These are phyloP conservation scores for Nemapogon koenigi DNA, from an alignment of 2,888 invertebrate species.

Conservation along the genomic window DNA sequence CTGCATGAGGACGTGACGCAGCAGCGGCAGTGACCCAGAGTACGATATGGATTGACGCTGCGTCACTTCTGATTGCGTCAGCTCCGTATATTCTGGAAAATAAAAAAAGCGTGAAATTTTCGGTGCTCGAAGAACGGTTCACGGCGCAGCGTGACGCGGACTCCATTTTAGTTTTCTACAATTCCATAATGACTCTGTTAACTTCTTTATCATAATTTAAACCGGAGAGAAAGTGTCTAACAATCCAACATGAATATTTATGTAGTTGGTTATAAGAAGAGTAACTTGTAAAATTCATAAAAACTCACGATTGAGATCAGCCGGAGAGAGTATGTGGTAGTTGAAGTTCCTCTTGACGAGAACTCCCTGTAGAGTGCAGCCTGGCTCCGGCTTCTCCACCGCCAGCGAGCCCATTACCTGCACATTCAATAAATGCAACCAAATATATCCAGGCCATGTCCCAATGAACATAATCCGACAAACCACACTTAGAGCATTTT, in stretches of 20 bases:
- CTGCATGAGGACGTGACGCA: slow-evolving; percentile 79
- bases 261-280: no score
- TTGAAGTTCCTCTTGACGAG: slow-evolving; percentile 97
- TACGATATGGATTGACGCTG: slow-evolving; percentile 93
- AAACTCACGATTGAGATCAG: slow-evolving; percentile 83
- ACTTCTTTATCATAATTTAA: no score
- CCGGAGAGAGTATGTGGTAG: slow-evolving; percentile 92
- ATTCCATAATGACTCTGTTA: no score
- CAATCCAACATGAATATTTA: no score
- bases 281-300: no score
- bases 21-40: slow-evolving; percentile 73
- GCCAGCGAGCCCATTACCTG: slow-evolving; percentile 90
- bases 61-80: slow-evolving; percentile 90
- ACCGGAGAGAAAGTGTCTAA: no score
- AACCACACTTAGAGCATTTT: no score
- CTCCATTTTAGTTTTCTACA: no score
- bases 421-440: neutral
- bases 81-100: slow-evolving; percentile 88
- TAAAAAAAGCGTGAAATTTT: no score
- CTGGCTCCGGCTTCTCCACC: slow-evolving; percentile 79
- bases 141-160: no score
- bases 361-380: slow-evolving; percentile 85
- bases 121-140: no score
- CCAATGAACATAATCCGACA: neutral
- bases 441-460: neutral